Conservation (phyloP, 2,113 vertebrate species). For the Serilophus lunatus region DNA sequence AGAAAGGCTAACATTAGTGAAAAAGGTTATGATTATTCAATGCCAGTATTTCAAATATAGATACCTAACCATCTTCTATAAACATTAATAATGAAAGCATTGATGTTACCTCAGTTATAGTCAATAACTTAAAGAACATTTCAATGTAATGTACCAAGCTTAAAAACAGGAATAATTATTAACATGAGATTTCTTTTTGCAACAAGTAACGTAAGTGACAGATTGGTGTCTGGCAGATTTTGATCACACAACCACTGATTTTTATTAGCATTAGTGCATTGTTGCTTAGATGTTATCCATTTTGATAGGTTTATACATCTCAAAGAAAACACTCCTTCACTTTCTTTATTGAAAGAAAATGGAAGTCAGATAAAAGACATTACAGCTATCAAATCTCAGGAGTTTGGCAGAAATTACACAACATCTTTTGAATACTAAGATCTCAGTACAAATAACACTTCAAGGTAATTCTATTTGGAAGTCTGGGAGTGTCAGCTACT, state of each 20-base stretch:
- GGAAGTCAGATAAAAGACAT: conserved; percentile 69
- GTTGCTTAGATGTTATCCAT: conserved; percentile 21
- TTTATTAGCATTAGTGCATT: conserved; percentile 12
- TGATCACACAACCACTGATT: neutral
- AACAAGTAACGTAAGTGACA: neutral
- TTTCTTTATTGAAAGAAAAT: conserved; percentile 65
- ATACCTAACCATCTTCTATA: neutral
- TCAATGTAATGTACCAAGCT: neutral
- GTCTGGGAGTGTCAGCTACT: neutral
- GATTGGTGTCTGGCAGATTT: neutral
- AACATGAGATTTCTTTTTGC: neutral
- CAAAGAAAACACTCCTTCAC: conserved; percentile 46
- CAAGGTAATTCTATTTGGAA: conserved; percentile 42
- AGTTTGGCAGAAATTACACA: conserved; percentile 49
- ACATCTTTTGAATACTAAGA: conserved; percentile 61
- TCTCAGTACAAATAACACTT: conserved; percentile 18
- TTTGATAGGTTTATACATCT: conserved; percentile 50
- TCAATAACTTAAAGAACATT: neutral
- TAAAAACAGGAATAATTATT: neutral
- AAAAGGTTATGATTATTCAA: neutral
- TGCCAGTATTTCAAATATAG: neutral
- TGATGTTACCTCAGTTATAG: neutral
- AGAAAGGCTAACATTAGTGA: neutral
- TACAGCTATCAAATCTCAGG: neutral
- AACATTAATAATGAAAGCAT: neutral